Conservation (phyloP, 1,140 invertebrate genomes). For the Helicoverpa armigera region DNA sequence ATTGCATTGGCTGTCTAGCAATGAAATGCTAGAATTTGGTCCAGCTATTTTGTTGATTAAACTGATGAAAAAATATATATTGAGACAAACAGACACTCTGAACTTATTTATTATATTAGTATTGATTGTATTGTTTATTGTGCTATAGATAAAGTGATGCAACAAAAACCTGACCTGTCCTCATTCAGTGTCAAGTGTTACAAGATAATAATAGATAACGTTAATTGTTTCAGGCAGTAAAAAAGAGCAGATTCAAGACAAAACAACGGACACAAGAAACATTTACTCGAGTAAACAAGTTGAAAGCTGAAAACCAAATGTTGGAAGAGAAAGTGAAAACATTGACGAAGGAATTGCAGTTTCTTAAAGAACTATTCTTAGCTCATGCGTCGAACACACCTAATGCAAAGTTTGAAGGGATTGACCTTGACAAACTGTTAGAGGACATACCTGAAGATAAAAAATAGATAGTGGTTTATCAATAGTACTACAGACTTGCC, state of each 20-base stretch:
- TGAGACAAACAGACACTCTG: no score
- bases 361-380: constrained; percentile 95
- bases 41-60: no score
- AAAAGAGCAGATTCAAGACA: constrained; percentile 95
- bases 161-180: not conserved
- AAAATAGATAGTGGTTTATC: constrained; percentile 38
- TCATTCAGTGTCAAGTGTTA: not conserved
- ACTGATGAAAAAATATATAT: no score
- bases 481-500: constrained; percentile 21
- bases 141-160: not conserved
- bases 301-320: constrained; percentile 94
- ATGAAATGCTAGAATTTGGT: no score
- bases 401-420: constrained; percentile 83
- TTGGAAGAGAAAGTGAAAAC: constrained; percentile 95
- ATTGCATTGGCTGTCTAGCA: no score
- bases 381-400: constrained; percentile 90
- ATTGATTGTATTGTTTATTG: not conserved
- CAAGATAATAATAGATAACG: constrained; percentile 30
- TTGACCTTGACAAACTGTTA: constrained; percentile 87
- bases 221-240: constrained; percentile 90
- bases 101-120: no score
- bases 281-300: constrained; percentile 91
- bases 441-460: constrained; percentile 83
- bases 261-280: constrained; percentile 94
- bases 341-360: constrained; percentile 93